Evolutionary conservation across 2,113 vertebrate genomes (phyloP).

Genomic region (Myrmophylax atrothorax): DNA sequence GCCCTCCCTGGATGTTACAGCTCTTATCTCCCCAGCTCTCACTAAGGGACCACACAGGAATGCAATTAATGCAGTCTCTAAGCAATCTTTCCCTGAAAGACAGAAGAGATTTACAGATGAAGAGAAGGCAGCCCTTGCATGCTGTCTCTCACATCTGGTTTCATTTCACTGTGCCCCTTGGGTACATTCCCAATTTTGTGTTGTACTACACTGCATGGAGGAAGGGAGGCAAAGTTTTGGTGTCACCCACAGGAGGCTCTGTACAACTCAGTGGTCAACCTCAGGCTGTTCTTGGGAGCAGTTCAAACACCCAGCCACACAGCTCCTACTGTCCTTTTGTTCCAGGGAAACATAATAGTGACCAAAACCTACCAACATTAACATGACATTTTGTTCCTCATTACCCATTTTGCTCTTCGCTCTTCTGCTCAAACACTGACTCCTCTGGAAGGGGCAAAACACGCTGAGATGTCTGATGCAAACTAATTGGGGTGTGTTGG

Average conservation of each 20-base stretch:
- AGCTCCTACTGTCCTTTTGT: neutral
- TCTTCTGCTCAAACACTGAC: neutral
- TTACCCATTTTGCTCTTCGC: neutral
- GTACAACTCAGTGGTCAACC: neutral
- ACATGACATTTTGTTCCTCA: neutral
- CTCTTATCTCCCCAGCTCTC: neutral
- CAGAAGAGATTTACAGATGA: neutral
- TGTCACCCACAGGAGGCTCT: neutral
- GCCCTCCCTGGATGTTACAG: neutral
- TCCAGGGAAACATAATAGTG: neutral
- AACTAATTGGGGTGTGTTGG: neutral
- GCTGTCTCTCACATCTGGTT: neutral
- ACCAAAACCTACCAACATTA: neutral
- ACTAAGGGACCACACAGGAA: neutral
- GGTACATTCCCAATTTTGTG: neutral
- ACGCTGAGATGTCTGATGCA: neutral
- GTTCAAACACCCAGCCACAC: neutral
- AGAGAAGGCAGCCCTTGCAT: neutral
- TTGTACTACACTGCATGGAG: rapidly evolving
- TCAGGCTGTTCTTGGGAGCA: neutral
- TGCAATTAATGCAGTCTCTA: neutral
- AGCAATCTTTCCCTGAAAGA: neutral
- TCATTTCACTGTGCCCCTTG: neutral
- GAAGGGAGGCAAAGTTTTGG: neutral
- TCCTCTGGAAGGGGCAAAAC: neutral